phyloP scores from a whole-genome alignment of 2,797 vertebrate genomes.

The Cyprinodon diabolis region DNA sequence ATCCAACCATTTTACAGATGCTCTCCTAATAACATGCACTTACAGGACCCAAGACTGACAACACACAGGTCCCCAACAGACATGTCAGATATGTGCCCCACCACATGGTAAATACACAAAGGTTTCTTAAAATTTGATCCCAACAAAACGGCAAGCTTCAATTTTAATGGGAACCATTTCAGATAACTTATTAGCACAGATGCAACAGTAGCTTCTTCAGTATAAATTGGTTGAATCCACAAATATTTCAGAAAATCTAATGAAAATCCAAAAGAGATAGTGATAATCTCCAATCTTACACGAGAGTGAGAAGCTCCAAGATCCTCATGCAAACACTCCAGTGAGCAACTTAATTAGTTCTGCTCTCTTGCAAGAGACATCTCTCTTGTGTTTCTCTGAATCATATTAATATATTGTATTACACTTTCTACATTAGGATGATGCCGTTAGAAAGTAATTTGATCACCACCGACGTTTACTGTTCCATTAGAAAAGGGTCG shows the following conservation, averaged over 20 bases:
- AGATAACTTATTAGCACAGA: slow-evolving; percentile 25
- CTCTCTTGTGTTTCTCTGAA: slow-evolving; percentile 21
- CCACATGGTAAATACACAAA: slow-evolving; percentile 4
- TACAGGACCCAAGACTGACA: slow-evolving; percentile 42
- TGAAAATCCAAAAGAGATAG: slow-evolving; percentile 63
- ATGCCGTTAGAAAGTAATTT: slow-evolving; percentile 33
- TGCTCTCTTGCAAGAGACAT: slow-evolving; percentile 44
- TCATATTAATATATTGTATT: slow-evolving; percentile 29
- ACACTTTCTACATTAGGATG: slow-evolving; percentile 27
- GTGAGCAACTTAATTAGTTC: slow-evolving; percentile 55
- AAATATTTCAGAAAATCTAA: slow-evolving; percentile 48
- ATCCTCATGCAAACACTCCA: slow-evolving; percentile 59
- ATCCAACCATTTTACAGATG: slow-evolving; percentile 52
- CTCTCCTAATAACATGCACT: slow-evolving; percentile 45
- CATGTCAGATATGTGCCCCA: slow-evolving; percentile 7
- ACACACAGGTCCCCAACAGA: slow-evolving; percentile 10
- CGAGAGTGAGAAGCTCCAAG: slow-evolving; percentile 48
- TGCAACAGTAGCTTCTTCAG: slow-evolving; percentile 29
- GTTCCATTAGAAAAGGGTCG: slow-evolving; percentile 24
- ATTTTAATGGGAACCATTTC: slow-evolving; percentile 10
- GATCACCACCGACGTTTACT: slow-evolving; percentile 25
- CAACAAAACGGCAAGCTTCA: not conserved
- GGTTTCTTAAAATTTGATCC: slow-evolving; percentile 10
- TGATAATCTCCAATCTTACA: slow-evolving; percentile 65
- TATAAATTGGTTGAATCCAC: slow-evolving; percentile 42